Percentiles rank a stretch among this genome's conserved stretches.
These are phyloP conservation scores for Rallus limicola DNA, from an alignment of 2,113 vertebrate genomes.

Conservation along the genomic window DNA sequence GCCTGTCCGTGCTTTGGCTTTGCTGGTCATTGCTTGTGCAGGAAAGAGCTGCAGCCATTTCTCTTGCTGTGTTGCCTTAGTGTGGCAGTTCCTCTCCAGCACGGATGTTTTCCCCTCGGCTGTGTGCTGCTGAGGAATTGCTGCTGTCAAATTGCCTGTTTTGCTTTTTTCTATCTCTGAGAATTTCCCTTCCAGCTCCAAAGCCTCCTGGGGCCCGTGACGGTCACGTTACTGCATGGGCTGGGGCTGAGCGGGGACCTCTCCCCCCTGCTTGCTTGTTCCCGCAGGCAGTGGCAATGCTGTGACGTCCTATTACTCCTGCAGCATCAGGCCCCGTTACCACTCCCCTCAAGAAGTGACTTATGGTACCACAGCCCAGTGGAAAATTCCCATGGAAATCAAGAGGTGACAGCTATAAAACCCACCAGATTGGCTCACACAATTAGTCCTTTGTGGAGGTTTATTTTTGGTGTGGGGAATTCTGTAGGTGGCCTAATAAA, in stretches of 20 bases:
- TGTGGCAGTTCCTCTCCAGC: neutral
- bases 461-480: neutral
- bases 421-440: neutral
- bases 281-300: neutral
- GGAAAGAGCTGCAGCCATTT: neutral
- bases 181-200: neutral
- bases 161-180: neutral
- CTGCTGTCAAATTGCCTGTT: neutral
- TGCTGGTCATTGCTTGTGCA: neutral
- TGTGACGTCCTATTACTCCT: neutral
- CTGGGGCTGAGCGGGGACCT: neutral
- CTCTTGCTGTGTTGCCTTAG: neutral
- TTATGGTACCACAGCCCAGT: neutral
- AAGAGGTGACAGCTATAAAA: constrained; percentile 13
- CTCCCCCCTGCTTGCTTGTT: neutral
- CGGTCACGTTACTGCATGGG: rapidly evolving
- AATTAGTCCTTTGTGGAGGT: neutral
- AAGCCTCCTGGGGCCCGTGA: neutral
- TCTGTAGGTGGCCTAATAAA: constrained; percentile 34
- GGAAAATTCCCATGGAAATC: constrained; percentile 29
- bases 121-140: neutral
- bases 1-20: neutral
- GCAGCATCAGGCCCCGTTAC: neutral
- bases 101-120: neutral
- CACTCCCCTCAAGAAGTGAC: neutral